Conservation (phyloP, 2,888 invertebrate genomes). For the Nebria brevicollis region DNA sequence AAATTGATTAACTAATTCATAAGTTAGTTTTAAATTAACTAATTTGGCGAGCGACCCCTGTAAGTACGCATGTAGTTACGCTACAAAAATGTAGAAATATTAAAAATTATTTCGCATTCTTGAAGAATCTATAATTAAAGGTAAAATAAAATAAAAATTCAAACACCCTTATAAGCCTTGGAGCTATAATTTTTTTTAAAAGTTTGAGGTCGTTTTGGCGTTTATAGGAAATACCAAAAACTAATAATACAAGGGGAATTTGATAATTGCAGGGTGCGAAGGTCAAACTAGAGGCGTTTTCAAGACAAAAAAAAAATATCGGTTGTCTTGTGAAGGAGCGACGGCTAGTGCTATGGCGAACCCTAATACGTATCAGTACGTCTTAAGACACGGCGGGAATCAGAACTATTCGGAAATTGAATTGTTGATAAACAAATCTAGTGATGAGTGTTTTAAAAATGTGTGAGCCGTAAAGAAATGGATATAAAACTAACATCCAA, state of each 20-base stretch:
- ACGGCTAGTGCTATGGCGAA: background rate
- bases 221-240: background rate
- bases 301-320: background rate
- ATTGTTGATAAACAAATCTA: background rate
- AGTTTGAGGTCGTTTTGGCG: background rate
- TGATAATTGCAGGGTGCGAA: constrained; percentile 1
- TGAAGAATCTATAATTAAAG: too few relatives aligned
- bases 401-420: background rate
- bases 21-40: too few relatives aligned
- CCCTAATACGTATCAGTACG: background rate
- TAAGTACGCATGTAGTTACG: too few relatives aligned
- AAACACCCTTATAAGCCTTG: background rate
- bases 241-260: background rate
- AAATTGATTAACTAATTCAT: too few relatives aligned
- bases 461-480: constrained; percentile 23
- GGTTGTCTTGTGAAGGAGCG: background rate
- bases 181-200: too few relatives aligned
- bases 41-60: too few relatives aligned
- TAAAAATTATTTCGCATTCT: too few relatives aligned
- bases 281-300: background rate
- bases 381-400: background rate
- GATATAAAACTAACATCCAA: constrained; percentile 22
- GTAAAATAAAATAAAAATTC: too few relatives aligned
- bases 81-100: too few relatives aligned
- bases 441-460: constrained; percentile 21